Evolutionary conservation across 2,113 vertebrate species (phyloP), one percentile per base, ranked within the genome.

Genomic region (Aldabrachelys gigantea): DNA sequence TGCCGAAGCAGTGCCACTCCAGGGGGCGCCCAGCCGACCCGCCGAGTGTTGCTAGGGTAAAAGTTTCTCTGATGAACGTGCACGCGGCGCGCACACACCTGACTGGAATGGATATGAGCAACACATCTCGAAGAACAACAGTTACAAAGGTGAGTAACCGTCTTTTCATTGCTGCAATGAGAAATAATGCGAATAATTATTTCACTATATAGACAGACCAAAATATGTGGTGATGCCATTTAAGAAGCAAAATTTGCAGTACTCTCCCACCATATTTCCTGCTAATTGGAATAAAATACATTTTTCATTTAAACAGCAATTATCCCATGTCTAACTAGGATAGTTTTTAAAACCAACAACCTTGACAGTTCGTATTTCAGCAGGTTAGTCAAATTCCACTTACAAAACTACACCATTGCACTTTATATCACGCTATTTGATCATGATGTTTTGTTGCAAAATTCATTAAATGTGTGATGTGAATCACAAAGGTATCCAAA

Each of bases 261-360:
- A 49, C 49, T 80, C 38, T 27, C 24, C 75, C n/a, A 78, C 12
- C 47, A n/a, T 11, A 69, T 24, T 52, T 52, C 29, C 83, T 38
- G 35, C 47, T 38, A 62, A 10, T 24, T 6, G 14, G 10, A 27
- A 35, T 0, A 4, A 44, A 7, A 21, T 5, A 10, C 0, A 38
- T 3, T 10, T 24, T 12, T 81, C 31, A 81, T 50, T 80, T 80
- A 22, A 16, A 50, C 50, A 50, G 50, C 50, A 50, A 50, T 50
- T 50, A 50, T 50, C 50, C 50, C 50, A 50, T 50, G 50, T 50
- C 50, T 53, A 50, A 53, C 5, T 52, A 54, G 31, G 49, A 19
- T 50, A 24, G 80, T n/a, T 53, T 38, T n/a, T 69, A 69, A 69
- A 78, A 81, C 10, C 35, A 81, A 53, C 31, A 53, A 81, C 21